Base-by-base conservation (phyloP, 2,797 vertebrate species). In the Mastacembelus armatus region DNA sequence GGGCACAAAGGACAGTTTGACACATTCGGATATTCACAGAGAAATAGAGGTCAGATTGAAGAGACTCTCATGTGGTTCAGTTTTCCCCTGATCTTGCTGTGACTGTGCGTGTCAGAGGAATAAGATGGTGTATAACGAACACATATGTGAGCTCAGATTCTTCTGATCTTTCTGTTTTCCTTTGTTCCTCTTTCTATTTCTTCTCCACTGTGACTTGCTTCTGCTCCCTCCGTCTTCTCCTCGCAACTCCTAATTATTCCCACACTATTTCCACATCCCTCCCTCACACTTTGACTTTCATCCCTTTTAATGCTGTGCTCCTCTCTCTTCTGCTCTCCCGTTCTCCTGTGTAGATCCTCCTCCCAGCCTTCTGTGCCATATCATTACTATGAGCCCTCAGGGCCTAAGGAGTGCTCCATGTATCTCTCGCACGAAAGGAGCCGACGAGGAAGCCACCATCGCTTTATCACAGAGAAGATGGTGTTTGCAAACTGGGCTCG, bases 401-500 rank as follows among this genome's bases (percentile, higher is more conserved):
- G 96, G 29, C 92, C 94, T 0, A 92, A 95, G 2, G 97, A 99
- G 77, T 98, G 97, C 87, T 94, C 95, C 18, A 97, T 97, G 96
- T 99, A 98, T 88, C 88, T 99, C 39, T 94, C 96, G 14, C 96
- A 98, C 0, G 96, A 98, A 90, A 93, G 93, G 49, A 96, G 94
- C 49, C 92, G 86, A 2, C 93, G 92, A 61, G 96, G 96, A 66
- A 96, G 96, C 73, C 96, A 97, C 57, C 97, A 97, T 63, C 96
- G 96, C 32, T 99, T 97, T 83, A 96, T 97, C 90, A 99, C 96
- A 0, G 97, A 98, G 92, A 98, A 98, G 68, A 88, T 84, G 3
- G 96, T 96, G 39, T 99, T 98, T 67, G 95, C 96, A 84, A 96
- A 94, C 80, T 99, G 97, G 97, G 96, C 96, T 5, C 94, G 90